Evolutionary conservation across 2,888 invertebrate species (phyloP).

Genomic region (Leucophora obtusa): DNA sequence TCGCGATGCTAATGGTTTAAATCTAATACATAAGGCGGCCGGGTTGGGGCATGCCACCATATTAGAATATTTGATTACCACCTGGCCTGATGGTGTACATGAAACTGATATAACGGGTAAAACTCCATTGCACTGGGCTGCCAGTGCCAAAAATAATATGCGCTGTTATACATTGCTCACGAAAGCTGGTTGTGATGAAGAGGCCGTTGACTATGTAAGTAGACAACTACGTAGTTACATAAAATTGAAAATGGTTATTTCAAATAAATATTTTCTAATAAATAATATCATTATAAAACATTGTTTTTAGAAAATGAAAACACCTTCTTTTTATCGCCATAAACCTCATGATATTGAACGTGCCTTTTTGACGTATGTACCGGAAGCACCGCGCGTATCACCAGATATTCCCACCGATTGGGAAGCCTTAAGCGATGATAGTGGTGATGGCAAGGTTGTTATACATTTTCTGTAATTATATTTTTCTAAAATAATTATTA

Average conservation of each 20-base stretch:
- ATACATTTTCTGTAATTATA: background rate
- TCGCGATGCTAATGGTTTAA: slow-evolving; percentile 89
- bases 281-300: background rate
- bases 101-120: slow-evolving; percentile 89
- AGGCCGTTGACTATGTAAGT: slow-evolving; percentile 89
- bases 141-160: slow-evolving; percentile 87
- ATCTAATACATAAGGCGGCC: slow-evolving; percentile 93
- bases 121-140: slow-evolving; percentile 93
- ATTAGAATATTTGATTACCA: slow-evolving; percentile 85
- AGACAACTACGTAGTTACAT: background rate
- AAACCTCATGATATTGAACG: slow-evolving; percentile 88
- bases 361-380: slow-evolving; percentile 84
- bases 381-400: slow-evolving; percentile 90
- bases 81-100: slow-evolving; percentile 84
- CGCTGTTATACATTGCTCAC: slow-evolving; percentile 88
- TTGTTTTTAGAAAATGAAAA: slow-evolving; percentile 86
- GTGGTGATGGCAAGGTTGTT: slow-evolving; percentile 71
- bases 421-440: slow-evolving; percentile 80
- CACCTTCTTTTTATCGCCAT: slow-evolving; percentile 88
- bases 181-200: slow-evolving; percentile 90
- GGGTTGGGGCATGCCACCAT: slow-evolving; percentile 88
- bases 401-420: slow-evolving; percentile 83
- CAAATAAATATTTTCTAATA: slow-evolving; percentile 9
- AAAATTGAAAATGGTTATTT: background rate
- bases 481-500: slow-evolving; percentile 2